Evolutionary conservation across 2,888 invertebrate genomes (phyloP).

Genomic region (Conistra vaccinii): DNA sequence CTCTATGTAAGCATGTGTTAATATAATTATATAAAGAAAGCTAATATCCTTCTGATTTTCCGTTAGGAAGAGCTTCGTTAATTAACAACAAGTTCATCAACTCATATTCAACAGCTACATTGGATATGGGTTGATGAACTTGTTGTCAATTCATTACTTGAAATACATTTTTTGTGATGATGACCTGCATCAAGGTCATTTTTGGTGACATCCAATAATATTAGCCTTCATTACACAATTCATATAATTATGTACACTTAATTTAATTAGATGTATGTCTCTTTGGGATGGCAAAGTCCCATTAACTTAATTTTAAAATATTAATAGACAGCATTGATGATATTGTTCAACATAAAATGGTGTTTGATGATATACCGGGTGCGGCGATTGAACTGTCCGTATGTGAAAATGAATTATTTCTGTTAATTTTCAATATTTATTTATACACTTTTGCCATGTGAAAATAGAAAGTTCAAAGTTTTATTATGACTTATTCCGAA

Average conservation of each 20-base stretch:
- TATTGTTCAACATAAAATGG: constrained; percentile 13
- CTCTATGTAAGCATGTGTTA: constrained; percentile 32
- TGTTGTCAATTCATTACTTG: constrained; percentile 8
- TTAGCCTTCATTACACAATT: constrained; percentile 37
- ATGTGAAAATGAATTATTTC: no score
- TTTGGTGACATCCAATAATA: constrained; percentile 12
- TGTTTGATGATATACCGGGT: constrained; percentile 2
- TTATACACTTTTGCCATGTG: no score
- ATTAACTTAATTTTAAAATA: constrained; percentile 6
- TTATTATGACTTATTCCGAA: no score
- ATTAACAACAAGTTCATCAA: constrained; percentile 11
- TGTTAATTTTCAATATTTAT: no score
- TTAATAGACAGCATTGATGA: constrained; percentile 2
- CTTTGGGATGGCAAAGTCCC: neutral
- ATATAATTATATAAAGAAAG: constrained; percentile 34
- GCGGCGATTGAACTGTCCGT: no score
- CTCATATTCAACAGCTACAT: neutral
- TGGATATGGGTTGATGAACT: constrained; percentile 10
- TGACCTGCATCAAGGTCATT: neutral
- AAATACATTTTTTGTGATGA: neutral
- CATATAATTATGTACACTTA: constrained; percentile 49
- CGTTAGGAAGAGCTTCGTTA: neutral
- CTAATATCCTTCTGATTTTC: constrained; percentile 17
- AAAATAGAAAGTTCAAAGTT: no score
- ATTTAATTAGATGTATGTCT: neutral